A percentile compares a stretch with the other conserved stretches of the same genome.
phyloP scores from a whole-genome alignment of 30 jellyfish, hydroid and myxozoan genomes.

The Nemopilema nomurai region DNA sequence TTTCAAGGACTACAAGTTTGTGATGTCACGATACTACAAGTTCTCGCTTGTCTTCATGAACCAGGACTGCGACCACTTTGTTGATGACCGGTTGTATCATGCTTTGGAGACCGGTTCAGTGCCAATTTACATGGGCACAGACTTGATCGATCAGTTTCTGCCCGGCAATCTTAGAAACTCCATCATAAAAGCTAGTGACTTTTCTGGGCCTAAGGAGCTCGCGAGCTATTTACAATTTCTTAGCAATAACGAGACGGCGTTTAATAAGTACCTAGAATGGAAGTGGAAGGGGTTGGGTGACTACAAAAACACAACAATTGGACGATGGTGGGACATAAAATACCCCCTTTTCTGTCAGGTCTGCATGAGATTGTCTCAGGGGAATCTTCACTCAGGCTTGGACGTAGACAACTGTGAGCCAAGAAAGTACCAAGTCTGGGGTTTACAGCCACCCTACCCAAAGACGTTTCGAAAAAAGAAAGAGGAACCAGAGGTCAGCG shows the following conservation, averaged over 20 bases:
- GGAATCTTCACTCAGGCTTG: slow-evolving; percentile 89
- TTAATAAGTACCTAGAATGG: slow-evolving; percentile 85
- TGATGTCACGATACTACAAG: slow-evolving; percentile 89
- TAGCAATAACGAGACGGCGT: slow-evolving; percentile 89
- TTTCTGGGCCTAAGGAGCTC: slow-evolving; percentile 78
- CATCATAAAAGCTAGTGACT: slow-evolving; percentile 81
- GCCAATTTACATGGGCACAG: slow-evolving; percentile 97
- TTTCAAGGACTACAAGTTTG: slow-evolving; percentile 93
- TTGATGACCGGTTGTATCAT: slow-evolving; percentile 95
- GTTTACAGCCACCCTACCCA: slow-evolving; percentile 70
- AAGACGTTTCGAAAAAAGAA: slow-evolving; percentile 20
- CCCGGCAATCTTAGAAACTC: slow-evolving; percentile 85
- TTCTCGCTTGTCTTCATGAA: slow-evolving; percentile 97
- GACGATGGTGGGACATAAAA: slow-evolving; percentile 96
- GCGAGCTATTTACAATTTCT: slow-evolving; percentile 82
- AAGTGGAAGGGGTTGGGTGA: slow-evolving; percentile 91
- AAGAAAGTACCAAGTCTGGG: slow-evolving; percentile 89
- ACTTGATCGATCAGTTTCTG: slow-evolving; percentile 84
- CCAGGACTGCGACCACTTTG: slow-evolving; percentile 96
- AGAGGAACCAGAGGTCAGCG: slow-evolving; percentile 35
- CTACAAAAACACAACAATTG: slow-evolving; percentile 82
- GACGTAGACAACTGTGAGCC: slow-evolving; percentile 86
- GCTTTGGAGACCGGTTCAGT: slow-evolving; percentile 97
- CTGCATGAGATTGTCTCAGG: slow-evolving; percentile 96
- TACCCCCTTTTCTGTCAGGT: slow-evolving; percentile 97